phyloP scores from a whole-genome alignment of 2,888 invertebrate genomes.

The Glyphotaelius pellucidus region DNA sequence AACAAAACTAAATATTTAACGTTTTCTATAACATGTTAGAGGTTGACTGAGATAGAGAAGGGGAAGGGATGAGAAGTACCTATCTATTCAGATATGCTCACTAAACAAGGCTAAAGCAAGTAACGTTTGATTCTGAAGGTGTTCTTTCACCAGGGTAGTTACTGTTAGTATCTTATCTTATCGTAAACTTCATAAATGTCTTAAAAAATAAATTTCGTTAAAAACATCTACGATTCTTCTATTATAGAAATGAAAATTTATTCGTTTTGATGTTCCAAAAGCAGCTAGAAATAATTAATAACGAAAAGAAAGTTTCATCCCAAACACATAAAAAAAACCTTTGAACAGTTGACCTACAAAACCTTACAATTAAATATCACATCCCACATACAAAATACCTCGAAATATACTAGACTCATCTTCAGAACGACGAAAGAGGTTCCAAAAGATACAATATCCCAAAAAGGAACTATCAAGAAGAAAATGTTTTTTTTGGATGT shows the following conservation, averaged over 20 bases:
- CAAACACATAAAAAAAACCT: conserved; percentile 7
- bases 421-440: neutral
- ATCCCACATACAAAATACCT: conserved; percentile 41
- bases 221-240: neutral
- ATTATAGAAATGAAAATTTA: neutral
- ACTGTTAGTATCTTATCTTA: no score
- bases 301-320: conserved; percentile 5
- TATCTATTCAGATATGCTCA: no score
- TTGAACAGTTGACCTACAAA: conserved; percentile 36
- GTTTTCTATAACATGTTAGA: no score
- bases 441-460: neutral
- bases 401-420: neutral
- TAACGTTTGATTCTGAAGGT: no score
- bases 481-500: neutral
- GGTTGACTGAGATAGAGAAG: no score
- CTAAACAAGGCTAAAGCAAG: no score
- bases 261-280: neutral
- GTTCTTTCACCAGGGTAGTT: no score
- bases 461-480: neutral
- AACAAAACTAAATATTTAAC: no score
- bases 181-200: neutral
- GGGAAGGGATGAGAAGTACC: no score
- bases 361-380: conserved; percentile 25
- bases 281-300: neutral
- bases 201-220: neutral